A percentile compares a stretch with the other conserved stretches of the same genome.
These are phyloP conservation scores for Cromileptes altivelis DNA, from an alignment of 2,113 vertebrate genomes.

Conservation along the genomic window DNA sequence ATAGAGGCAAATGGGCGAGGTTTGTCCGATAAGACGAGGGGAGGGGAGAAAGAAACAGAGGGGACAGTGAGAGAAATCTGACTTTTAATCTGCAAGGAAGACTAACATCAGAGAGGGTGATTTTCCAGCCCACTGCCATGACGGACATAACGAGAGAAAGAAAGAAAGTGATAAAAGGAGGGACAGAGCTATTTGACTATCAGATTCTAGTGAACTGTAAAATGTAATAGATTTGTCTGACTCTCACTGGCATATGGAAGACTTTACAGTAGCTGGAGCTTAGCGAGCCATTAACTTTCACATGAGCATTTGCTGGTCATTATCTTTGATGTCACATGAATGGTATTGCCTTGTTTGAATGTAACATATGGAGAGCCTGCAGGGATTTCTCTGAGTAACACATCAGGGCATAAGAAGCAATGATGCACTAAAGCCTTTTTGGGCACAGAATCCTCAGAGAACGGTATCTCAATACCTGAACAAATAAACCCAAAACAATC, in stretches of 20 bases:
- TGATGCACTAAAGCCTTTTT: not conserved
- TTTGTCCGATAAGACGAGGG: constrained; percentile 37
- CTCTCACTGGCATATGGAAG: constrained; percentile 59
- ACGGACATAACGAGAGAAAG: constrained; percentile 54
- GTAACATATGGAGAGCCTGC: constrained; percentile 26
- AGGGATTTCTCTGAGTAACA: not conserved
- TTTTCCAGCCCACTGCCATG: constrained; percentile 72
- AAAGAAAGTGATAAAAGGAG: constrained; percentile 55
- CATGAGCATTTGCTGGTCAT: constrained; percentile 33
- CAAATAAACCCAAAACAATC: constrained; percentile 4
- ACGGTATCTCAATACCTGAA: not conserved
- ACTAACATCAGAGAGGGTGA: constrained; percentile 76
- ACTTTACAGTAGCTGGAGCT: constrained; percentile 62
- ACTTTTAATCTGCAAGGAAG: constrained; percentile 77
- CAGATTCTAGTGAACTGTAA: constrained; percentile 63
- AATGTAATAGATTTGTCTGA: constrained; percentile 68
- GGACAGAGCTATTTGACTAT: constrained; percentile 45
- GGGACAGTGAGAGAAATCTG: constrained; percentile 55
- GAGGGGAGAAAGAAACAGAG: constrained; percentile 31
- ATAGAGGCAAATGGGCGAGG: constrained; percentile 54
- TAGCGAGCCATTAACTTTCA: constrained; percentile 49
- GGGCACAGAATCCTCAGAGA: not conserved
- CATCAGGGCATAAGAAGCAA: not conserved
- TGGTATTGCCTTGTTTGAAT: constrained; percentile 37
- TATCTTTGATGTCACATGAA: constrained; percentile 31